Evolutionary conservation across 2,888 invertebrate genomes (phyloP), one percentile per base, ranked within the genome.

Genomic region (Trissonchulus sp.): DNA sequence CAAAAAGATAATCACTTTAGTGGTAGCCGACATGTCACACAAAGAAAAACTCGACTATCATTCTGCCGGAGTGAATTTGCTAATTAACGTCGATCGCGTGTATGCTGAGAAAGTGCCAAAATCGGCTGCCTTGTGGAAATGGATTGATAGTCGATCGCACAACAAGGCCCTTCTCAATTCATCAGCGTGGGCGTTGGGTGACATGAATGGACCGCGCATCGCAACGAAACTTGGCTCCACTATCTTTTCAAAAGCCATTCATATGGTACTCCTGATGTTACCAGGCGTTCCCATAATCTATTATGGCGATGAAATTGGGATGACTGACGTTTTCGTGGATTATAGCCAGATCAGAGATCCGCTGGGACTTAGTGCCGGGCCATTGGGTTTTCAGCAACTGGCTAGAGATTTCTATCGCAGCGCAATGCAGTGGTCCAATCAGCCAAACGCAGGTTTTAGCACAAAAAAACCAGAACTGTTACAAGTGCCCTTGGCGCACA

Each of bases 301-400:
- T 79, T 85, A 85, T 78, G 85, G 85, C 35, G 84, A 85, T 75
- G 85, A 85, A 77, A 80, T 85, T 28, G 84, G 80, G 1, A 80
- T 84, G 82, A 74, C 60, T 33, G 79, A 82, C 23, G 48, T 48
- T 48, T 48, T 48, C 23, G 48, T 48, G 48, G 48, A 48, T 23
- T 48, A 15, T 48, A 23, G 23, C 8, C 8, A 48, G 23, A 48
- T 48, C 48, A 48, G 48, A 48, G 48, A 48, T 23, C 48, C 48
- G 8, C 23, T 48, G 48, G 48, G 48, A 48, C 8, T 48, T 23
- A 23, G 23, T 48, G 48, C 23, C 48, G 48, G 48, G 23, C 48
- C 48, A 15, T 15, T 15, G 8, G 8, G 23, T 48, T 48, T 15
- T 48, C 48, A 48, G 23, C 48, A 48, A 23, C 23, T 48, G 8